Conservation (phyloP, 92 coral and sea anemone genomes). For the Parazoanthus swiftii region DNA sequence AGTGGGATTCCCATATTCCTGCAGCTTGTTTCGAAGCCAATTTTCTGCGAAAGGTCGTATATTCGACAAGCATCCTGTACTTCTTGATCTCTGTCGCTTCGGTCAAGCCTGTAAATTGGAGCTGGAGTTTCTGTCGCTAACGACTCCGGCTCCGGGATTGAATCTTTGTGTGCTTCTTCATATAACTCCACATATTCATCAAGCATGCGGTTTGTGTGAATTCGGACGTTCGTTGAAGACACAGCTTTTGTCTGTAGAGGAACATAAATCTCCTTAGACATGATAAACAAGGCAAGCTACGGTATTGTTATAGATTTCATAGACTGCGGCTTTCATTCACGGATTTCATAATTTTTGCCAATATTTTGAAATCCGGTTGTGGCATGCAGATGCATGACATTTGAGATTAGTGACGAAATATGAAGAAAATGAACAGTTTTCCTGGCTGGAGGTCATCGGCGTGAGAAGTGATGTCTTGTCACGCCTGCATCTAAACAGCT, state of each 20-base stretch:
- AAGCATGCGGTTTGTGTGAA: constrained; percentile 75
- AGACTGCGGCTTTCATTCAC: neutral
- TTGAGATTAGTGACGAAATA: neutral
- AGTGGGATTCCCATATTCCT: constrained; percentile 73
- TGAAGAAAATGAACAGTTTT: constrained; percentile 4
- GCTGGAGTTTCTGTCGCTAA: constrained; percentile 40
- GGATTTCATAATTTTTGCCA: neutral
- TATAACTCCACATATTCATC: constrained; percentile 62
- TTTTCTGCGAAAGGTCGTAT: constrained; percentile 64
- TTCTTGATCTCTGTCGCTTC: constrained; percentile 79
- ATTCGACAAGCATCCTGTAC: constrained; percentile 91
- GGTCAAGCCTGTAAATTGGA: constrained; percentile 77
- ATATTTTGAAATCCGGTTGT: neutral
- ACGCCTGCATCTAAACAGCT: neutral
- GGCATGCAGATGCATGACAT: neutral
- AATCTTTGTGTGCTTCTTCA: constrained; percentile 34
- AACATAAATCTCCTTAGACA: constrained; percentile 70
- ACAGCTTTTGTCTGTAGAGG: constrained; percentile 90
- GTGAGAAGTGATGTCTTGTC: neutral
- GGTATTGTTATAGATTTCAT: no score
- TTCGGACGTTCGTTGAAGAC: constrained; percentile 75
- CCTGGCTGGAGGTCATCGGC: constrained; percentile 3
- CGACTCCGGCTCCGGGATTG: constrained; percentile 41
- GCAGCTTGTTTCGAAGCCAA: constrained; percentile 66
- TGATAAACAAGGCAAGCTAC: neutral